These are phyloP conservation scores for Caenorhabditis japonica DNA, from an alignment of 2,888 invertebrate genomes.

Conservation along the genomic window DNA sequence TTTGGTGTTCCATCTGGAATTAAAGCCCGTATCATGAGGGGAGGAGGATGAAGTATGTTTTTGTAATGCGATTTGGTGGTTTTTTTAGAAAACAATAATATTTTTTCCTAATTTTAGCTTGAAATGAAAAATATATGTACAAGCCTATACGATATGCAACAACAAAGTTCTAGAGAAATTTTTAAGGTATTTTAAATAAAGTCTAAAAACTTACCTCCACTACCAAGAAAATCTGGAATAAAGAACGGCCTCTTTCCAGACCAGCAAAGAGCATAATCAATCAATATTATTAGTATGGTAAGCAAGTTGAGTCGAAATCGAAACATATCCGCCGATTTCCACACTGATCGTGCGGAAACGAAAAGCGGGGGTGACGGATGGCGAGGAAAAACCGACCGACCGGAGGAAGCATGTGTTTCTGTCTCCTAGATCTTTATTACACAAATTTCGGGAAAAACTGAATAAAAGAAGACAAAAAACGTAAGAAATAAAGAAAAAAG, in stretches of 20 bases:
- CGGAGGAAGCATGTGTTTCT: slow-evolving; percentile 51
- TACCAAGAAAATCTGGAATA: slow-evolving; percentile 30
- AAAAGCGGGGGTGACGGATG: slow-evolving; percentile 21
- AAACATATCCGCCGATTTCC: slow-evolving; percentile 26
- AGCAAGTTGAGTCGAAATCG: slow-evolving; percentile 11
- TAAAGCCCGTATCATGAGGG: not conserved
- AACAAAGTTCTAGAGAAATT: no score
- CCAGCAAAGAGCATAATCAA: slow-evolving; percentile 8
- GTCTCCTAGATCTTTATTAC: slow-evolving; percentile 35
- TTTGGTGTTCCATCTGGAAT: slow-evolving; percentile 32
- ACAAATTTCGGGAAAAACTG: slow-evolving; percentile 38
- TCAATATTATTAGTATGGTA: slow-evolving; percentile 7
- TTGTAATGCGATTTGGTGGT: no score
- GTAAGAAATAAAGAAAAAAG: slow-evolving; percentile 1
- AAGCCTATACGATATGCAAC: no score
- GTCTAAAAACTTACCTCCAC: slow-evolving; percentile 28
- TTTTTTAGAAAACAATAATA: no score
- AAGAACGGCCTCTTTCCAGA: slow-evolving; percentile 28
- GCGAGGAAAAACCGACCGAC: no score
- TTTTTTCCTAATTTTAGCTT: no score
- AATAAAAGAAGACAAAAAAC: no score
- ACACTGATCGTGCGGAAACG: slow-evolving; percentile 20
- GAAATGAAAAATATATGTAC: no score
- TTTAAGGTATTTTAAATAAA: not conserved
- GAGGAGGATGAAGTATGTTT: not conserved